Percentiles rank a stretch among this genome's conserved stretches.
phyloP scores from a whole-genome alignment of 2,113 vertebrate species.

The Otocyon megalotis region DNA sequence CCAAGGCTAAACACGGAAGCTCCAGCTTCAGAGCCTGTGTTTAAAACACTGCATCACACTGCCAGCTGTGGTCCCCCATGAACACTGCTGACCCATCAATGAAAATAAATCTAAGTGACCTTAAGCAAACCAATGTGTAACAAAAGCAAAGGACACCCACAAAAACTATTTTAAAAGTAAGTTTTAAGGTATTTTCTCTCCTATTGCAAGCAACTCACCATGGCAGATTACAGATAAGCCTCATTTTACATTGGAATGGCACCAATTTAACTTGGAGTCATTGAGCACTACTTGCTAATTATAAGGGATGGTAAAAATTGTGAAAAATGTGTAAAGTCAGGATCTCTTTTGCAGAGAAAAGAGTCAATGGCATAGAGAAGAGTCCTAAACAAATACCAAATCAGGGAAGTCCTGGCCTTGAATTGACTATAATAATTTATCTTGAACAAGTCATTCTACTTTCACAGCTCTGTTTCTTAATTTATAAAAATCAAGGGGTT shows the following conservation, averaged over 20 bases:
- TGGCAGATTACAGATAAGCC: neutral
- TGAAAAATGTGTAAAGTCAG: neutral
- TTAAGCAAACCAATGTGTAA: neutral
- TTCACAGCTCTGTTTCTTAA: neutral
- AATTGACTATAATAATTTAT: neutral
- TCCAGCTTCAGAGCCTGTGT: neutral
- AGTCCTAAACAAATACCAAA: neutral
- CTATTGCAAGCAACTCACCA: neutral
- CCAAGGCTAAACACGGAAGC: neutral
- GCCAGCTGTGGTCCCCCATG: neutral
- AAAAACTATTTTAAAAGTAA: neutral
- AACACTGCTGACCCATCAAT: neutral
- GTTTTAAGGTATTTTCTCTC: neutral
- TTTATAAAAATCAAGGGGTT: neutral
- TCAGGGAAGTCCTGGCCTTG: neutral
- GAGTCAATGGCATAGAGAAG: neutral
- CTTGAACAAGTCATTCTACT: neutral
- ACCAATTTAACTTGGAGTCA: neutral
- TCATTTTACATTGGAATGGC: neutral
- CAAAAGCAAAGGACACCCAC: neutral
- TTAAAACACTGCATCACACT: neutral
- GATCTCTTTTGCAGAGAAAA: neutral
- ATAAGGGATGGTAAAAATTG: neutral
- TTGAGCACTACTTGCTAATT: neutral
- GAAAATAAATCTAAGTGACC: neutral